These are phyloP conservation scores for Pyrgilauda ruficollis DNA, from an alignment of 2,113 vertebrate genomes.

Conservation along the genomic window DNA sequence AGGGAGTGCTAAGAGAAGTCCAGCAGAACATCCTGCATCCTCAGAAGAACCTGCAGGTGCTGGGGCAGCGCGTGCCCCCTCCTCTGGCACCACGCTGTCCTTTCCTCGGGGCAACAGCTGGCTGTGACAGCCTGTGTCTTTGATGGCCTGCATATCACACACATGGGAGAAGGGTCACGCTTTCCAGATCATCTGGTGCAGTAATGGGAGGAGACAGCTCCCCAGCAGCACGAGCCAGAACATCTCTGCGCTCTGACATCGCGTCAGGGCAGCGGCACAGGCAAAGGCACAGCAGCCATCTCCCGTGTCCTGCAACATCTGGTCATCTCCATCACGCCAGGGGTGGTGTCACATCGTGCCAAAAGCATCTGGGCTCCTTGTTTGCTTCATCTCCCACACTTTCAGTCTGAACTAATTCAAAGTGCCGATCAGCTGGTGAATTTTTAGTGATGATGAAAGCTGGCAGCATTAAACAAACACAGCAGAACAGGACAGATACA, in stretches of 20 bases:
- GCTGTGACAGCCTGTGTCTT: not conserved
- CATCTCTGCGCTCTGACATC: constrained; percentile 6
- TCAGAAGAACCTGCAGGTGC: not conserved
- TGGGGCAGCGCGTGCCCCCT: not conserved
- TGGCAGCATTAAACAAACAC: not conserved
- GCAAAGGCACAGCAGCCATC: not conserved
- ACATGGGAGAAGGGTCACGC: constrained; percentile 25
- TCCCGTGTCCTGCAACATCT: constrained; percentile 19
- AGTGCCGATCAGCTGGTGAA: not conserved
- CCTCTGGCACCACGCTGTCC: not conserved
- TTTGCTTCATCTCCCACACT: not conserved
- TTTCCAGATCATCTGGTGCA: constrained; percentile 7
- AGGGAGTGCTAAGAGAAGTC: not conserved
- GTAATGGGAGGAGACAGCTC: constrained; percentile 53
- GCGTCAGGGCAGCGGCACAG: not conserved
- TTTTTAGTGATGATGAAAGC: not conserved
- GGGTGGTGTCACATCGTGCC: not conserved
- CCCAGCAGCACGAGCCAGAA: constrained; percentile 31
- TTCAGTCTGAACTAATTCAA: not conserved
- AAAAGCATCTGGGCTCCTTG: not conserved
- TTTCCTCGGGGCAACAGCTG: constrained; percentile 37
- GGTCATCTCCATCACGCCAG: not conserved
- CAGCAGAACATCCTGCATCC: not conserved
- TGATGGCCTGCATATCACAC: not conserved
- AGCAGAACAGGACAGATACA: not conserved